Base-by-base conservation (phyloP, 2,888 invertebrate species). In the Agrochola lychnidis region DNA sequence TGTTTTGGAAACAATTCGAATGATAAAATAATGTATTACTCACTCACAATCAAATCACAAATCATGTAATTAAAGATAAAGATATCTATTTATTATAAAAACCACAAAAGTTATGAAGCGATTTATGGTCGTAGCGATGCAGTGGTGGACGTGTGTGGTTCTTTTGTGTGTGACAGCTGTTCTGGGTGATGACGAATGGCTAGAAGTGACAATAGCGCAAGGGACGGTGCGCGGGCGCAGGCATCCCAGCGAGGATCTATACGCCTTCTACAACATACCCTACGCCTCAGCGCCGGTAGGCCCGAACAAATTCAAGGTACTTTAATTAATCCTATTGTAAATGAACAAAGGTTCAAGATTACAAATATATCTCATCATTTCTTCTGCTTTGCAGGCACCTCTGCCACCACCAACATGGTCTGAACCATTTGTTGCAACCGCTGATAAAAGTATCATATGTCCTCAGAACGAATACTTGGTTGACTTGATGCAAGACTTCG, bases 241-340 rank as follows among this genome's bases (percentile, higher is more conserved):
- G 40, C 87, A 91, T 6, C 57, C 85, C 0, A 85, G 79, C 4
- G 83, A 83, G 19, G 79, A 87, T 6, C 62, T 92, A 36, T 92
- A 84, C 75, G 82, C 75, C 0, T 94, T 92, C 72, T 90, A 91
- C 36, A 89, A 90, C 53, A 89, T 94, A 25, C 93, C 93, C 0
- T 94, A 93, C 64, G 93, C 93, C 0, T 91, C 91, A 6, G 90
- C 89, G 0, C 93, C 92, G 0, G 19, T 22, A 30, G 92, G 92
- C 0, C 56, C 45, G 2, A 36, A 93, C 6, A 91, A 82, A 78
- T 94, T 90, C 72, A 92, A 91, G 91, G 93, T 25, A 61, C 19
- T 1, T 19, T 4, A 4, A 22, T 16, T 22, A 16, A 30, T n/a
- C 19, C 1, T 0, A 2, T 16, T 30, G 48, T 30, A 19, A 19